These are phyloP conservation scores for Gasteruption jaculator DNA, from an alignment of 2,888 invertebrate genomes.

Conservation along the genomic window DNA sequence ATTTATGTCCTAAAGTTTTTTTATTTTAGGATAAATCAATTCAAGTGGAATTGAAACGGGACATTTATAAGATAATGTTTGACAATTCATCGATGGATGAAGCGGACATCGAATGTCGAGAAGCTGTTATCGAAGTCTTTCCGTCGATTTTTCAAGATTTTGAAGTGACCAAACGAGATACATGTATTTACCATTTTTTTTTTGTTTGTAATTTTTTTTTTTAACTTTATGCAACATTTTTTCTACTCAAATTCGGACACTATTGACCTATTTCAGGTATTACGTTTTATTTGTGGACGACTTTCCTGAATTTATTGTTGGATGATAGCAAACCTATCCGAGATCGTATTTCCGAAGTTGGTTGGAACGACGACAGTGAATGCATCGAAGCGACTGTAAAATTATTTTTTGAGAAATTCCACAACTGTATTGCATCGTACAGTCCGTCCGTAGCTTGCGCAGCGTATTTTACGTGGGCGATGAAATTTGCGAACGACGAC, in stretches of 20 bases:
- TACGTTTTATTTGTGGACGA: constrained; percentile 44
- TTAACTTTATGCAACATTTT: too few relatives aligned
- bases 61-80: constrained; percentile 32
- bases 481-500: constrained; percentile 31
- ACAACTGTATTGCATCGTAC: constrained; percentile 12
- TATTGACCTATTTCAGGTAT: too few relatives aligned
- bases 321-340: constrained; percentile 40
- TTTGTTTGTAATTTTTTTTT: too few relatives aligned
- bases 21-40: constrained; percentile 2
- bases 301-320: constrained; percentile 37
- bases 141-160: too few relatives aligned
- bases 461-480: constrained; percentile 42
- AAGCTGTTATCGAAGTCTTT: too few relatives aligned
- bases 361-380: constrained; percentile 17
- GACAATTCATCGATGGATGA: constrained; percentile 37
- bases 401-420: constrained; percentile 36
- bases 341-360: constrained; percentile 26
- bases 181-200: too few relatives aligned
- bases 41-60: constrained; percentile 15
- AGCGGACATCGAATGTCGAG: constrained; percentile 31
- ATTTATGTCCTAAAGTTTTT: too few relatives aligned
- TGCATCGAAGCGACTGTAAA: constrained; percentile 27
- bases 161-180: too few relatives aligned
- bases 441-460: constrained; percentile 26
- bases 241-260: too few relatives aligned